Conservation (phyloP, 2,888 invertebrate genomes). For the Matsumyia berberina region DNA sequence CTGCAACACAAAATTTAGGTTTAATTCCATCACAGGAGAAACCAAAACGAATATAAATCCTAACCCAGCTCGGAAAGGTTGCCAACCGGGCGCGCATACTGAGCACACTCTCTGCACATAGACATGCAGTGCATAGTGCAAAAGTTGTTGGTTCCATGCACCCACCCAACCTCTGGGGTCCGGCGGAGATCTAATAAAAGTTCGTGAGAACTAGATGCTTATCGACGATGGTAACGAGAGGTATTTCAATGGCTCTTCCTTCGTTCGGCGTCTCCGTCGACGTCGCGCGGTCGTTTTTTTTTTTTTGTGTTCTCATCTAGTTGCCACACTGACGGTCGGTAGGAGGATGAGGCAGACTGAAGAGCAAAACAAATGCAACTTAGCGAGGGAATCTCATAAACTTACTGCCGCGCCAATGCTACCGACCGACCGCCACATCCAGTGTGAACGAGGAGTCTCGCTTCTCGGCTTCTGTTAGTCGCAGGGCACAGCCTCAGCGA, state of each 20-base stretch:
- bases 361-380: constrained; percentile 66
- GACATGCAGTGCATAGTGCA: constrained; percentile 75
- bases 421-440: constrained; percentile 33
- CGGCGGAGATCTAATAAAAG: constrained; percentile 80
- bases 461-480: constrained; percentile 47
- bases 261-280: constrained; percentile 59
- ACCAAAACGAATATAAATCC: constrained; percentile 44
- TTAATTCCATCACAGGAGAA: constrained; percentile 67
- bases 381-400: constrained; percentile 71
- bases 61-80: constrained; percentile 68
- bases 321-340: constrained; percentile 67
- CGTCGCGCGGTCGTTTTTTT: constrained; percentile 31
- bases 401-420: constrained; percentile 51
- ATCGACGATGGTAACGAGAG: constrained; percentile 79
- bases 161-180: constrained; percentile 76
- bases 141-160: constrained; percentile 74
- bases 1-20: constrained; percentile 64
- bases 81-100: constrained; percentile 63
- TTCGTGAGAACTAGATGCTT: constrained; percentile 84
- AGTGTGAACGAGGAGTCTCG: constrained; percentile 57
- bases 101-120: constrained; percentile 46
- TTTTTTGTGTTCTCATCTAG: constrained; percentile 71
- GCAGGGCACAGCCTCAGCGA: constrained; percentile 34
- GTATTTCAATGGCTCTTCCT: constrained; percentile 75
- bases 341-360: constrained; percentile 21